A percentile compares a stretch with the other conserved stretches of the same genome.
Conservation (phyloP, 1,140 invertebrate species). For the Nylanderia fulva region DNA sequence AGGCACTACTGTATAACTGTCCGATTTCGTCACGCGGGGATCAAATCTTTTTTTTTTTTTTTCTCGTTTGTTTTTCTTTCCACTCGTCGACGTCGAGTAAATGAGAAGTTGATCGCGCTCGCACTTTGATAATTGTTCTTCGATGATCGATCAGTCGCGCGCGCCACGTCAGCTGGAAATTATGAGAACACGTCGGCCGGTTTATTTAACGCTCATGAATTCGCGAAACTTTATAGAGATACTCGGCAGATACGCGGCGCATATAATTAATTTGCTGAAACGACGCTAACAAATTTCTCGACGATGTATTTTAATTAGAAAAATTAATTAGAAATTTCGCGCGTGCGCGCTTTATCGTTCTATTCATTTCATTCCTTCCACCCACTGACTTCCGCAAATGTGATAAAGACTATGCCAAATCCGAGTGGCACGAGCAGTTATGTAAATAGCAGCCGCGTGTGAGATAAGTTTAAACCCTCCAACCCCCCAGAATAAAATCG, state of each 20-base stretch:
- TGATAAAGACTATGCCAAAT: background rate
- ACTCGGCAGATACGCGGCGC: background rate
- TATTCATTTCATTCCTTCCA: background rate
- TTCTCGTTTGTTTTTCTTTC: background rate
- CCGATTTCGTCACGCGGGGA: background rate
- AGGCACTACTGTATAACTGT: too few relatives aligned
- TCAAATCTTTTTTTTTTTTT: background rate
- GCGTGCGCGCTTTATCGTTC: background rate
- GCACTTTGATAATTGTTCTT: constrained; percentile 39
- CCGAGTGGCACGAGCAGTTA: background rate
- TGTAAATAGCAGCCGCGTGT: background rate
- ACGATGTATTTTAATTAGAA: background rate
- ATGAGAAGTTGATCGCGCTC: constrained; percentile 39
- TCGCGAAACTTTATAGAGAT: background rate
- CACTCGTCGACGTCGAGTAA: background rate
- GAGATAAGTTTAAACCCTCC: background rate
- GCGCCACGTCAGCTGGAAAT: background rate
- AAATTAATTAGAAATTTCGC: constrained; percentile 1
- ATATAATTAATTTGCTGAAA: constrained; percentile 1
- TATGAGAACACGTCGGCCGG: background rate
- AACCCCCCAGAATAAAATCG: background rate
- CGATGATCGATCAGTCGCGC: constrained; percentile 28
- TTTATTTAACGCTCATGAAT: constrained; percentile 22
- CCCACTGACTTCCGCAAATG: background rate
- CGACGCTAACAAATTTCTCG: background rate